Base-by-base conservation (phyloP, 2,888 invertebrate genomes). In the Gordius sp. region DNA sequence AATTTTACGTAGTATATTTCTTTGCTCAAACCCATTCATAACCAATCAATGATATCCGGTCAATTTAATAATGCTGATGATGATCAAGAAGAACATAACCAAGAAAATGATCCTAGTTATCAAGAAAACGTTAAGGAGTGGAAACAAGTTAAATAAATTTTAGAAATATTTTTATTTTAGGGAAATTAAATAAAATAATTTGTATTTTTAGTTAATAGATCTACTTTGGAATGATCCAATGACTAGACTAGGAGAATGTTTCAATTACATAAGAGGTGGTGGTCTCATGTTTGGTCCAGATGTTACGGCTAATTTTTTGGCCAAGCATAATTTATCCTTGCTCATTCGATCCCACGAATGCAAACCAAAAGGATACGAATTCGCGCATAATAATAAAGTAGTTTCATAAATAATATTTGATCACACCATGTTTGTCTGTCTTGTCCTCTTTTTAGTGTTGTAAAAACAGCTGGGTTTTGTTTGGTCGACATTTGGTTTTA, bases 261-360 rank as follows among this genome's bases (percentile, higher is more conserved):
- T 80, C 67, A 60, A 60, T 65, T 78, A 77, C 2, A 74, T 83
- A 59, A 75, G 85, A 18, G 87, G 87, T 0, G 87, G 86, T 2
- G 87, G 87, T 1, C 81, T 82, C 1, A 86, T 85, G 70, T 87
- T 85, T 67, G 87, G 87, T 0, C 82, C 85, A 0, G 85, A 87
- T 66, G 78, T 85, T 55, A 82, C 85, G 0, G 74, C 77, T 41
- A 72, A 75, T 56, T 81, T 87, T 65, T 73, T 87, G 18, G 75
- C 78, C 63, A 78, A 77, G 65, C 78, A 83, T 69, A 78, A 79
- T 63, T 72, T 85, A 20, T 75, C 77, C 61, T 77, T 81, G 64
- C 71, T 87, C 2, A 78, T 87, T 52, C 75, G 86, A 57, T 86
- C 85, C 4, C 87, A 87, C 67, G 86, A 87, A 68, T 87, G 87